These are phyloP conservation scores for Hyposoter dolosus DNA, from an alignment of 2,888 invertebrate species.

Conservation along the genomic window DNA sequence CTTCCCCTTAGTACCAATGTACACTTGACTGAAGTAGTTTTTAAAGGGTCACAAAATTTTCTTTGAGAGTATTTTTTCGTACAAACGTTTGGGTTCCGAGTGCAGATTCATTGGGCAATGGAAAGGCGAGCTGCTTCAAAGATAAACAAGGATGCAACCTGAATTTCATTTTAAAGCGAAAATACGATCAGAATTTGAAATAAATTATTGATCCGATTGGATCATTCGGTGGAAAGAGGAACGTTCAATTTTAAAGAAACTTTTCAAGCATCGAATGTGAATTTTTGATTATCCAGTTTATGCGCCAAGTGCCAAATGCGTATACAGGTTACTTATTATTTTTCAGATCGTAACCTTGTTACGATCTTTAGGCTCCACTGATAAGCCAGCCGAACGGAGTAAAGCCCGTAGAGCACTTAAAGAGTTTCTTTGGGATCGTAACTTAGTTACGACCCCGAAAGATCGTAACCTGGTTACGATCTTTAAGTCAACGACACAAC, in stretches of 20 bases:
- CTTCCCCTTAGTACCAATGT: not conserved
- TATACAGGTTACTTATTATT: not conserved
- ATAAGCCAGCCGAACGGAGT: slow-evolving; percentile 6
- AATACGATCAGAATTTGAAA: not conserved
- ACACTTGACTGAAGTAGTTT: slow-evolving; percentile 34
- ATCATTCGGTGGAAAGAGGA: not conserved
- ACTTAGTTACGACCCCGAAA: slow-evolving; percentile 3
- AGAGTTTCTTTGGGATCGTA: slow-evolving; percentile 27
- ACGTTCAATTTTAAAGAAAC: not conserved
- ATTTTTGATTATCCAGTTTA: not conserved
- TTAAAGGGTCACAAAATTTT: slow-evolving; percentile 12
- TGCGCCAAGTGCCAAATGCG: not conserved
- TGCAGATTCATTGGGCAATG: not conserved
- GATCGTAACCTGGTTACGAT: slow-evolving; percentile 18
- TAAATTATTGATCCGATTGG: not conserved
- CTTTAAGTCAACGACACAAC: slow-evolving; percentile 13
- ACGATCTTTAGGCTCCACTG: slow-evolving; percentile 7
- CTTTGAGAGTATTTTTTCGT: not conserved
- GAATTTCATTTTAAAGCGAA: not conserved
- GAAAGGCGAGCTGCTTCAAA: not conserved
- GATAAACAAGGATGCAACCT: not conserved
- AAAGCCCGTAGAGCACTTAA: not conserved
- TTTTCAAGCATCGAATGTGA: not conserved
- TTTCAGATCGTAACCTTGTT: slow-evolving; percentile 4
- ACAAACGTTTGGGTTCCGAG: not conserved